Percentiles rank a stretch among this genome's conserved stretches.
phyloP scores from a whole-genome alignment of 2,888 invertebrate species.

The Rambutsinella grinnellia region DNA sequence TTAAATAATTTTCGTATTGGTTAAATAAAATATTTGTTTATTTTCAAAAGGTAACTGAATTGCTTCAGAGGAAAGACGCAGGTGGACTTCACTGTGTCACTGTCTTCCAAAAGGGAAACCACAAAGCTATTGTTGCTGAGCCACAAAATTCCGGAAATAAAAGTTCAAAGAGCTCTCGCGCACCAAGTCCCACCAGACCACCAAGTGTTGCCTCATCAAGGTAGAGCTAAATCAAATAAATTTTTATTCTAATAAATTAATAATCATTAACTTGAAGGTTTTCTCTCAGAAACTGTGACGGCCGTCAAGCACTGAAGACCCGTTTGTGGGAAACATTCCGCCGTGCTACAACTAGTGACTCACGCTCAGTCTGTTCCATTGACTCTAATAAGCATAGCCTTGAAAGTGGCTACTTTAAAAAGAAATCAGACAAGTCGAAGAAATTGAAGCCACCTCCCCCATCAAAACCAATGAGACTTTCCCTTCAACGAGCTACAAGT shows the following conservation, averaged over 20 bases:
- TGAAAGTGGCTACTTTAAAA: constrained; percentile 63
- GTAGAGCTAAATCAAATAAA: too few relatives aligned
- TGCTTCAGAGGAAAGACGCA: constrained; percentile 64
- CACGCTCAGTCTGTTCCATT: constrained; percentile 65
- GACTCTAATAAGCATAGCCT: constrained; percentile 57
- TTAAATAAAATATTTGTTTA: too few relatives aligned
- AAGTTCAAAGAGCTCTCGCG: constrained; percentile 53
- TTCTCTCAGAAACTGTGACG: constrained; percentile 62
- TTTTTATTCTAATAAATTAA: background rate
- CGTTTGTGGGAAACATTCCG: constrained; percentile 66
- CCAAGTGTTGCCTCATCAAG: constrained; percentile 65
- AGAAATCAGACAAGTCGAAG: constrained; percentile 63
- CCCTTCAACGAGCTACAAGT: constrained; percentile 86
- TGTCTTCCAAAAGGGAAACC: constrained; percentile 66
- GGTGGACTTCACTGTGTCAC: constrained; percentile 58
- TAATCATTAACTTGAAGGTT: too few relatives aligned
- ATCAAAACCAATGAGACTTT: constrained; percentile 85
- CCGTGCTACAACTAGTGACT: constrained; percentile 64
- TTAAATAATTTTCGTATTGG: background rate
- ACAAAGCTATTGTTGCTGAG: constrained; percentile 65
- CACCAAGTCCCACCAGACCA: constrained; percentile 60
- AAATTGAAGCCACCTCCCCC: constrained; percentile 75
- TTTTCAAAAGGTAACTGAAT: constrained; percentile 61
- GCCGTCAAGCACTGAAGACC: constrained; percentile 64
- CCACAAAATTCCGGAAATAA: constrained; percentile 57